Conservation (phyloP, 2,797 vertebrate genomes). For the Coendou prehensilis region DNA sequence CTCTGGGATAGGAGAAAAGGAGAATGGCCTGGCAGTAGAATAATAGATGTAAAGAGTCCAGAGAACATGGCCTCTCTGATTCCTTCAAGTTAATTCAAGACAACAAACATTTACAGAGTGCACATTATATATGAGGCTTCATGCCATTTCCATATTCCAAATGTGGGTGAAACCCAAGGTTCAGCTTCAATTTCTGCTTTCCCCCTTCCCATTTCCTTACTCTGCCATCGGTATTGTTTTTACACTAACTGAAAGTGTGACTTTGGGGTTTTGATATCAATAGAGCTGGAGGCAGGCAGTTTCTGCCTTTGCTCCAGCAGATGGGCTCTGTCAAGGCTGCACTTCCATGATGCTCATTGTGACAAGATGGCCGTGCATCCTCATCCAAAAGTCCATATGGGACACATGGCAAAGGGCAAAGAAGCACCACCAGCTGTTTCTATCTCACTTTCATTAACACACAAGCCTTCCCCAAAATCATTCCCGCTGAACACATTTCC, state of each 20-base stretch:
- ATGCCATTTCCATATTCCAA: accelerated
- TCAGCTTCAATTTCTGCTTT: not conserved
- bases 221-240: too few relatives aligned
- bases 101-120: not conserved
- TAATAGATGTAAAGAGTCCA: not conserved
- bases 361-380: not conserved
- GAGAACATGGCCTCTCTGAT: not conserved
- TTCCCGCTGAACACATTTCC: not conserved
- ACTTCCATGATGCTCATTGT: not conserved
- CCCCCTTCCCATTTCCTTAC: not conserved
- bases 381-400: not conserved
- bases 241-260: not conserved
- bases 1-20: slow-evolving; percentile 27
- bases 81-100: slow-evolving; percentile 12
- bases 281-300: not conserved
- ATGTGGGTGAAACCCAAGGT: not conserved
- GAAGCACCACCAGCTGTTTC: not conserved
- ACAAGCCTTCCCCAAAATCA: not conserved
- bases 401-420: not conserved
- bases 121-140: accelerated
- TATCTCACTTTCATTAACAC: not conserved
- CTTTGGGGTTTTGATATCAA: not conserved
- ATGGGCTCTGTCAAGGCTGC: not conserved
- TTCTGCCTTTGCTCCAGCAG: not conserved
- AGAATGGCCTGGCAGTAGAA: not conserved